These are phyloP conservation scores for Drosophila peninsularis DNA, from an alignment of 2,888 invertebrate species.

Conservation along the genomic window DNA sequence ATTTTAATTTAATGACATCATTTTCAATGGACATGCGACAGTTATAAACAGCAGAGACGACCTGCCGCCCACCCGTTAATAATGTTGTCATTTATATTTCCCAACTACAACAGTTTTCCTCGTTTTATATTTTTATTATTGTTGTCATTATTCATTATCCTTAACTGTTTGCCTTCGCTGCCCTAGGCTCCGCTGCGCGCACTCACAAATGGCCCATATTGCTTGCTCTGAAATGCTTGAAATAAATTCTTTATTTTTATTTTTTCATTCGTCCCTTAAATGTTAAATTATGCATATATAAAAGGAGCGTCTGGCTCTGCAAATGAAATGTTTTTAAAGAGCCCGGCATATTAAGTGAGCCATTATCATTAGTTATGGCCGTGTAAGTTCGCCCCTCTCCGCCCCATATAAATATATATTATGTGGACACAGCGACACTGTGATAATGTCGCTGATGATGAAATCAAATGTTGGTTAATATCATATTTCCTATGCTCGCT, in stretches of 20 bases:
- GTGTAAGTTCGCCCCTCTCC: slow-evolving; percentile 14
- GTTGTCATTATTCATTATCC: slow-evolving; percentile 65
- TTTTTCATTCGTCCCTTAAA: slow-evolving; percentile 26
- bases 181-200: slow-evolving; percentile 15
- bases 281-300: slow-evolving; percentile 16
- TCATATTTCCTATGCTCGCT: neutral
- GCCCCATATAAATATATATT: neutral
- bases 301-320: slow-evolving; percentile 33
- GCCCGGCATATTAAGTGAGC: slow-evolving; percentile 58
- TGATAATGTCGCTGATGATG: slow-evolving; percentile 42
- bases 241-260: slow-evolving; percentile 40
- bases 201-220: slow-evolving; percentile 14
- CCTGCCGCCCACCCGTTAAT: slow-evolving; percentile 53
- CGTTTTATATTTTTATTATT: slow-evolving; percentile 30
- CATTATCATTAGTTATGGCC: slow-evolving; percentile 67
- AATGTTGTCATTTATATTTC: slow-evolving; percentile 65
- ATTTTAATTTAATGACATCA: slow-evolving; percentile 61
- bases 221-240: slow-evolving; percentile 40
- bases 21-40: slow-evolving; percentile 53
- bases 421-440: neutral
- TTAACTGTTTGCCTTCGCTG: slow-evolving; percentile 38
- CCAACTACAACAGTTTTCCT: slow-evolving; percentile 46
- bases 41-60: slow-evolving; percentile 34
- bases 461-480: slow-evolving; percentile 30
- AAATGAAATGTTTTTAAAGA: slow-evolving; percentile 49